These are phyloP conservation scores for Cercopithecus mona DNA, from an alignment of 2,113 vertebrate species.

Conservation along the genomic window DNA sequence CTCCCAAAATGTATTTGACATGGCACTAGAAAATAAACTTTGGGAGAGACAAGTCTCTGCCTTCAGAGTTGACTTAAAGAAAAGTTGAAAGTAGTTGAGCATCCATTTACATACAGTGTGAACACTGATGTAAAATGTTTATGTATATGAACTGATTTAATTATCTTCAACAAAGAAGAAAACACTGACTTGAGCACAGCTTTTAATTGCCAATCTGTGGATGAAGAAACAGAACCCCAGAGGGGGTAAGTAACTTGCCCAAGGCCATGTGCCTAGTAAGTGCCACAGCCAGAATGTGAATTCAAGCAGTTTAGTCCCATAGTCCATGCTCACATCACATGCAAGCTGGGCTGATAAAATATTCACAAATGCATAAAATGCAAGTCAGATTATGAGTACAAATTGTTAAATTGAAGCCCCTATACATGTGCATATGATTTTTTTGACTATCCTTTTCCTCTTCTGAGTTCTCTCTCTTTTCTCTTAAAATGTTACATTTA, in stretches of 20 bases:
- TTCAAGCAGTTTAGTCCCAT: not conserved
- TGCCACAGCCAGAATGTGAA: not conserved
- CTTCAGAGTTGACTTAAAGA: not conserved
- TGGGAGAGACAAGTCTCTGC: not conserved
- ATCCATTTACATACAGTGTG: not conserved
- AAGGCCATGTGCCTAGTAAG: rapidly evolving
- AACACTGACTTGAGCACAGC: not conserved
- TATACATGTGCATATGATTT: not conserved
- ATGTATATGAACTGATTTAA: not conserved
- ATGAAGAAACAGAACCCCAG: not conserved
- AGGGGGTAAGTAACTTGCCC: no score
- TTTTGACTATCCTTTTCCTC: not conserved
- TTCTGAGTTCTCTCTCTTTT: not conserved
- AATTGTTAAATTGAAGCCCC: not conserved
- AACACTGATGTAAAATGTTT: not conserved
- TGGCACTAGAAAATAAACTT: not conserved
- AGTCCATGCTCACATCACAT: no score
- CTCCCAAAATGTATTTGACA: not conserved
- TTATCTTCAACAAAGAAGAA: not conserved
- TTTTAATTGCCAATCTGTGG: not conserved
- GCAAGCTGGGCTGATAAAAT: no score
- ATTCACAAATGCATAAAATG: not conserved
- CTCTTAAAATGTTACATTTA: not conserved
- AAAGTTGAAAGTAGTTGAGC: not conserved
- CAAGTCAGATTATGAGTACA: no score